These are phyloP conservation scores for Lacerta viridis DNA, from an alignment of 2,797 vertebrate genomes.

Conservation along the genomic window DNA sequence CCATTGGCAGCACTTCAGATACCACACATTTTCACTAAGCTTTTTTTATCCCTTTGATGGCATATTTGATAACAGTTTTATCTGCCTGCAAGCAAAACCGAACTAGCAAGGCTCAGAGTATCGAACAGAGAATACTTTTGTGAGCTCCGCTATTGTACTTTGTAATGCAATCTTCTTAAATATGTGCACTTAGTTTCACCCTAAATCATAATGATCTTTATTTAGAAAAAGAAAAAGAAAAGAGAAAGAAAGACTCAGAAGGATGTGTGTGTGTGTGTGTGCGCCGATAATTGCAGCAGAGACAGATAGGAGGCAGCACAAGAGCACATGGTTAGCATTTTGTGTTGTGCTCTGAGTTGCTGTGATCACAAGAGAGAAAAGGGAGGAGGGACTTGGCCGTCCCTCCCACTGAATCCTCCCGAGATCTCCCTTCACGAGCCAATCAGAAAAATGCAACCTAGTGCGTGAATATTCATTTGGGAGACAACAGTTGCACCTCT, in stretches of 20 bases:
- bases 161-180: slow-evolving; percentile 67
- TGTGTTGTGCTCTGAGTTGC: slow-evolving; percentile 34
- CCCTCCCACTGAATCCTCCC: slow-evolving; percentile 26
- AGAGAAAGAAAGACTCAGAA: no score
- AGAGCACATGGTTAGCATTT: slow-evolving; percentile 72
- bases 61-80: slow-evolving; percentile 79
- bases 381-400: slow-evolving; percentile 25
- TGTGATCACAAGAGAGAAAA: slow-evolving; percentile 9
- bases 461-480: background rate
- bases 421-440: slow-evolving; percentile 6
- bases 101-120: slow-evolving; percentile 54
- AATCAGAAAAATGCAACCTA: slow-evolving; percentile 49
- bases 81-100: slow-evolving; percentile 63
- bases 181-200: slow-evolving; percentile 43
- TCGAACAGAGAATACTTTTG: slow-evolving; percentile 73
- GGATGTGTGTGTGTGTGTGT: slow-evolving; percentile 29
- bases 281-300: slow-evolving; percentile 33
- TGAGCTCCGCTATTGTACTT: slow-evolving; percentile 68
- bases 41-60: slow-evolving; percentile 75
- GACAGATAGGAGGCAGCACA: slow-evolving; percentile 83
- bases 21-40: slow-evolving; percentile 74
- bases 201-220: background rate
- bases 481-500: slow-evolving; percentile 30
- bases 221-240: no score
- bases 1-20: slow-evolving; percentile 73